Evolutionary conservation across 2,888 invertebrate species (phyloP).

Genomic region (Phrixothrix hirtus): DNA sequence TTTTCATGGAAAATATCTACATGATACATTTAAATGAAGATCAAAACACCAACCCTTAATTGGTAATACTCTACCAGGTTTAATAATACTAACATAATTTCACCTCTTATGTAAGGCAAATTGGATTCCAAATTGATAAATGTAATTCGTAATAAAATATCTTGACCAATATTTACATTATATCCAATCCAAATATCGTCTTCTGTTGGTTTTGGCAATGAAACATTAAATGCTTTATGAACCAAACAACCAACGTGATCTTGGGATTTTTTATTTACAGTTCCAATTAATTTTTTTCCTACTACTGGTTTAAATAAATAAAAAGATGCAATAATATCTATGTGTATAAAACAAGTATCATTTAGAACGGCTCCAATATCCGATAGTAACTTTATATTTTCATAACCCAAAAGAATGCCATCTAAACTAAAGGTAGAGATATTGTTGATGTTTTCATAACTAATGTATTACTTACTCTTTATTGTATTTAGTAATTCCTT

Average conservation of each 20-base stretch:
- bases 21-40: too few species aligned
- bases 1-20: too few species aligned
- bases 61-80: background rate
- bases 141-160: conserved; percentile 64
- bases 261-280: conserved; percentile 68
- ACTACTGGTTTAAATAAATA: conserved; percentile 68
- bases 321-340: conserved; percentile 71
- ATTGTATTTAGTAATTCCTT: conserved; percentile 65
- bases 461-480: conserved; percentile 59
- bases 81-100: conserved; percentile 54
- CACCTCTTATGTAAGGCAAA: conserved; percentile 67
- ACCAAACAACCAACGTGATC: conserved; percentile 71
- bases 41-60: background rate
- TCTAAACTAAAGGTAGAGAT: too few species aligned
- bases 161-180: conserved; percentile 62
- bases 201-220: conserved; percentile 62
- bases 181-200: conserved; percentile 62
- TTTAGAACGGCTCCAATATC: conserved; percentile 63
- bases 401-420: conserved; percentile 70
- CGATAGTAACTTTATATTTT: conserved; percentile 65
- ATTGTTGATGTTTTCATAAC: background rate
- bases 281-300: conserved; percentile 64
- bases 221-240: conserved; percentile 72
- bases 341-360: conserved; percentile 66
- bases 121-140: conserved; percentile 63